A percentile compares a stretch with the other conserved stretches of the same genome.
These are phyloP conservation scores for Lasioglossum lativentre DNA, from an alignment of 2,888 invertebrate species.

Conservation along the genomic window DNA sequence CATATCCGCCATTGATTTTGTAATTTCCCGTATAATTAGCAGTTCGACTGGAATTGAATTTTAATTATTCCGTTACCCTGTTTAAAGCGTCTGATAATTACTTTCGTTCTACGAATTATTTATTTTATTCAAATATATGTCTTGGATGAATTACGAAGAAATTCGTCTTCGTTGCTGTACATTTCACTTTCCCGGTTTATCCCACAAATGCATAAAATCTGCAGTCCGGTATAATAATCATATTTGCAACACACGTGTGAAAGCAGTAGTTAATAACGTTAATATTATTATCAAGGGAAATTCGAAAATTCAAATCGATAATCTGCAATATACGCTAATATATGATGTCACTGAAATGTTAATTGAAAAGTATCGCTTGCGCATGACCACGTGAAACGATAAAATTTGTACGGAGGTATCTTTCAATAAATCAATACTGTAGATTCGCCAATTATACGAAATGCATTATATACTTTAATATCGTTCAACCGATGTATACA, in stretches of 20 bases:
- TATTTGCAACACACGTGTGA: not conserved
- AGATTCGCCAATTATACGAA: not conserved
- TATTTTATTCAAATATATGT: not conserved
- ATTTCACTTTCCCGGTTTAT: not conserved
- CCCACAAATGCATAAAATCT: not conserved
- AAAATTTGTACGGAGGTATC: not conserved
- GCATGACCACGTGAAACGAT: not conserved
- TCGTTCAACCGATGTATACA: no score
- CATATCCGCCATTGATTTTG: not conserved
- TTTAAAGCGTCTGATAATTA: not conserved
- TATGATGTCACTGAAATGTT: not conserved
- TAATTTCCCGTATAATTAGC: not conserved
- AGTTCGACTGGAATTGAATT: not conserved
- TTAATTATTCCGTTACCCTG: not conserved
- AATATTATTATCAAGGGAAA: constrained; percentile 6
- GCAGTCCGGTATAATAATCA: no score
- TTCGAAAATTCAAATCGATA: not conserved
- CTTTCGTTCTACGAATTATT: not conserved
- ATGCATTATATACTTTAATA: no score
- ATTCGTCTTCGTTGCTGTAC: not conserved
- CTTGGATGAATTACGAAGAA: no score
- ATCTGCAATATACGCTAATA: not conserved
- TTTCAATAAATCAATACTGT: not conserved
- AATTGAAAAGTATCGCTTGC: not conserved
- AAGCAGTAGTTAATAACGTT: not conserved